Conservation (phyloP, 2,797 vertebrate species). For the Margarornis squamiger region DNA sequence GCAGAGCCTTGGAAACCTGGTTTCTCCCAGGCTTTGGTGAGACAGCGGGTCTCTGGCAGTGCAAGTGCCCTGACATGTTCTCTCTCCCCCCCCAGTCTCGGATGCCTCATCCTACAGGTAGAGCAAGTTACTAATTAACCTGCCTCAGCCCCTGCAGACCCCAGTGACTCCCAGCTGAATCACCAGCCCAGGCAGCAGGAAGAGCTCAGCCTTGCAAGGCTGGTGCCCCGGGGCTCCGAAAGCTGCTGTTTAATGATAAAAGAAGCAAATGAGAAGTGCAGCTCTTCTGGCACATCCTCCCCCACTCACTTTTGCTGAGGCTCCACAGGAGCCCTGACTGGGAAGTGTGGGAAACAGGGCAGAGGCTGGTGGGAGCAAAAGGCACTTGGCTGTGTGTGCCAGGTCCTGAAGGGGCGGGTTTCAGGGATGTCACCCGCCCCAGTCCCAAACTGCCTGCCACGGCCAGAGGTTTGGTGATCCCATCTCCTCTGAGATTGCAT, state of each 20-base stretch:
- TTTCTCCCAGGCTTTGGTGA: neutral
- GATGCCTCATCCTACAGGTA: constrained; percentile 10
- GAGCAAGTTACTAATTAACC: constrained; percentile 36
- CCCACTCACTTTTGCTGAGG: neutral
- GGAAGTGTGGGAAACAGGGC: neutral
- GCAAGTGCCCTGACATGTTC: neutral
- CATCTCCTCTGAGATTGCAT: fast-evolving
- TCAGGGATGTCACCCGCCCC: neutral
- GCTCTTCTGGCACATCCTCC: neutral
- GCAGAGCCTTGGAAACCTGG: fast-evolving
- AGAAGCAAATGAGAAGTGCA: neutral
- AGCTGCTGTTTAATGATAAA: neutral
- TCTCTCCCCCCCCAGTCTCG: neutral
- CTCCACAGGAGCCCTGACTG: neutral
- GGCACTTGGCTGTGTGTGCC: neutral
- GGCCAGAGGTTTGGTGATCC: neutral
- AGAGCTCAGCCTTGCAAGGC: neutral
- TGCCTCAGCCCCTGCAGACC: neutral
- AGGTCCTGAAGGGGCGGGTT: neutral
- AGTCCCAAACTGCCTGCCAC: fast-evolving
- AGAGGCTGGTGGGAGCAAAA: neutral
- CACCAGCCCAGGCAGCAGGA: constrained; percentile 15
- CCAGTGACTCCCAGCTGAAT: constrained; percentile 45
- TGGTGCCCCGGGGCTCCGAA: neutral
- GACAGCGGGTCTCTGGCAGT: neutral